Evolutionary conservation across 2,797 vertebrate species (phyloP), one percentile per base, ranked within the genome.

Genomic region (Hoplostethus mediterraneus): DNA sequence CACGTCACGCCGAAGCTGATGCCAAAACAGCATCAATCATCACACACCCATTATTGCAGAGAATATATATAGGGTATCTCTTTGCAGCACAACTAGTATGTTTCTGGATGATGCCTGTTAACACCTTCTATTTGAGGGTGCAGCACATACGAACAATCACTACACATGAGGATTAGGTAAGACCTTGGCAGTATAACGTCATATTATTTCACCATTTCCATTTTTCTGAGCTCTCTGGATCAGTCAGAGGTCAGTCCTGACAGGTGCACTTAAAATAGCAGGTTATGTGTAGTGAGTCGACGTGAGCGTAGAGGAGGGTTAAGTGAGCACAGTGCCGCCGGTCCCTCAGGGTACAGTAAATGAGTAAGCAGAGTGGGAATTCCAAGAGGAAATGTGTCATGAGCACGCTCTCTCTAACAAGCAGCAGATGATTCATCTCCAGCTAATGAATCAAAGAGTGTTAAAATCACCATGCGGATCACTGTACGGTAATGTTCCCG

Each of bases 331-430:
- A 53, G 70, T 2, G 12, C 76, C 71, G 77, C 71, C 82, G 53
- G 75, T 49, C 78, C 83, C 75, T 64, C 56, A 1, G 81, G 85
- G 56, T 67, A 63, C 73, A 59, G 63, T 75, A 81, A 89, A 86
- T 64, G 85, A 90, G 63, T 59, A 75, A 74, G 75, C 63, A 71
- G 72, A 88, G 81, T 61, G 86, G 83, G 84, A 84, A 89, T 73
- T 90, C 83, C 71, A 73, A 83, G 71, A 89, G 90, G 86, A 93
- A 92, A 90, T 82, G 89, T 93, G 92, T 93, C 90, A 90, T 74
- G 67, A 66, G 83, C 82, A 72, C 77, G 86, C 84, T 87, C 83
- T 90, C 75, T 66, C 80, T 87, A 85, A 89, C 87, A 82, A 85
- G 89, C 71, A 67, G 76, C 78, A 80, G 79, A 80, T 90, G 89